Evolutionary conservation across 92 coral and sea anemone species (phyloP).

Genomic region (Bergia puertoricense): DNA sequence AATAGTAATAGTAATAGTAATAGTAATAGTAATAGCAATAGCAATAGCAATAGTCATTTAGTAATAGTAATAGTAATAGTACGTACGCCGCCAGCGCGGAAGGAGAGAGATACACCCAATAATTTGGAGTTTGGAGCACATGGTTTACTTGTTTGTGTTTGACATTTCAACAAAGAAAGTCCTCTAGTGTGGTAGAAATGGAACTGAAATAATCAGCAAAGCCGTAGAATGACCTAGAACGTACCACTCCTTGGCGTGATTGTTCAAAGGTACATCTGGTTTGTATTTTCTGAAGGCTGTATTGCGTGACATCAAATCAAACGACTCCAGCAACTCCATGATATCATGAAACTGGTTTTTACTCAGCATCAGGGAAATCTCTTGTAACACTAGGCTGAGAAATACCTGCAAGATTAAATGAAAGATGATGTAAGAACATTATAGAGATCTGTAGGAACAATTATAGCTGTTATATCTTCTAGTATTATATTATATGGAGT

Average conservation of each 20-base stretch:
- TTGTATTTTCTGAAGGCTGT: slow-evolving; percentile 80
- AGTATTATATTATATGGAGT: background rate
- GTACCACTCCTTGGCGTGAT: slow-evolving; percentile 68
- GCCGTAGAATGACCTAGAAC: background rate
- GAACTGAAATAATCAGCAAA: background rate
- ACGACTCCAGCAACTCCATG: slow-evolving; percentile 87
- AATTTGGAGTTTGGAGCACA: background rate
- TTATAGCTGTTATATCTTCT: background rate
- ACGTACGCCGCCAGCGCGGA: too few species aligned
- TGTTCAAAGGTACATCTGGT: slow-evolving; percentile 69
- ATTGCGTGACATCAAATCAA: slow-evolving; percentile 87
- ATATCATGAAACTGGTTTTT: slow-evolving; percentile 83
- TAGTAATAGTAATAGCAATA: too few species aligned
- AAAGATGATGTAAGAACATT: background rate
- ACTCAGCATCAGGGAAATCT: slow-evolving; percentile 72
- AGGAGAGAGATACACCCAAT: too few species aligned
- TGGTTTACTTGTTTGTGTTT: background rate
- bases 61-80: too few species aligned
- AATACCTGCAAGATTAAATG: slow-evolving; percentile 57
- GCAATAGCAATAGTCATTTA: too few species aligned
- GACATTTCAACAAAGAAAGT: background rate
- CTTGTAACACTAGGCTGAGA: slow-evolving; percentile 80
- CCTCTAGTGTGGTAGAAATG: background rate
- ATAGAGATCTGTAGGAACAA: background rate
- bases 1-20: too few species aligned